A percentile compares a stretch with the other conserved stretches of the same genome.
These are phyloP conservation scores for Peromyscus aztecus DNA, from an alignment of 2,797 vertebrate species.

Conservation along the genomic window DNA sequence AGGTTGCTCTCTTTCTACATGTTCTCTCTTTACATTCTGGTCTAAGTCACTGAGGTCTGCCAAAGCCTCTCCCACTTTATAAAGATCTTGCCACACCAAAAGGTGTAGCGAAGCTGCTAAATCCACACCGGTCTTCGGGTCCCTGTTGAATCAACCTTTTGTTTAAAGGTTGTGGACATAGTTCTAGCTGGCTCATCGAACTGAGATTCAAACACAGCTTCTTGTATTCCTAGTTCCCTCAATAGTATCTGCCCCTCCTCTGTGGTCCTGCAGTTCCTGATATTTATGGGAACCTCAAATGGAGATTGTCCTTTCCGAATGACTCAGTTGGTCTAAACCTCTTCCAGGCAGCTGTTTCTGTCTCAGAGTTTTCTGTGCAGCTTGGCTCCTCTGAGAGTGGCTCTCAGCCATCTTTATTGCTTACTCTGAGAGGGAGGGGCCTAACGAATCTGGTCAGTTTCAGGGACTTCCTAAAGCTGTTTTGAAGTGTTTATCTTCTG, in stretches of 20 bases:
- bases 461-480: background rate
- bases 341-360: background rate
- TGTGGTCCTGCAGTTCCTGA: background rate
- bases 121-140: background rate
- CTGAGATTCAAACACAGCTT: background rate
- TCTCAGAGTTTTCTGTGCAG: background rate
- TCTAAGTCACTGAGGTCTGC: background rate
- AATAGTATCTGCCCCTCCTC: background rate
- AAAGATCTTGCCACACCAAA: background rate
- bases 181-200: background rate
- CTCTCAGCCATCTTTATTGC: background rate
- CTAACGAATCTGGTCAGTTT: background rate
- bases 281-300: background rate
- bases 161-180: background rate
- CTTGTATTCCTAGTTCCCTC: background rate
- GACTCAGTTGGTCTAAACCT: background rate
- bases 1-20: background rate
- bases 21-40: background rate
- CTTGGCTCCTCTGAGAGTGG: background rate
- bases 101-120: background rate
- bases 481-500: background rate
- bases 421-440: background rate
- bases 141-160: background rate
- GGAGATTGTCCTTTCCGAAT: background rate
- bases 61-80: background rate